A percentile compares a stretch with the other conserved stretches of the same genome.
Evolutionary conservation across 1,140 invertebrate genomes (phyloP).

Genomic region (Tachypleus tridentatus): DNA sequence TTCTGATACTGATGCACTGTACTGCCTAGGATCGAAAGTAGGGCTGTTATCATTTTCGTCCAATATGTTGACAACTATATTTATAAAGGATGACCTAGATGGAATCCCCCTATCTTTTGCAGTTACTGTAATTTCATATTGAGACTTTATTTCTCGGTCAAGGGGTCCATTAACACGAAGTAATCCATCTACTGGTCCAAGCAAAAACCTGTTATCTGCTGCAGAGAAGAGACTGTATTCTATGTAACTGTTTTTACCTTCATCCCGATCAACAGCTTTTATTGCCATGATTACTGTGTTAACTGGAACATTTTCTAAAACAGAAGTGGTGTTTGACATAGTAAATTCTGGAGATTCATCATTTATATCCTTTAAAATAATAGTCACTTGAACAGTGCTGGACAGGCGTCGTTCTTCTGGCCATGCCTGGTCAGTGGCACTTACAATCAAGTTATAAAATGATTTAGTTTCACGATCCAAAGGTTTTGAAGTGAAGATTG

Average conservation of each 20-base stretch:
- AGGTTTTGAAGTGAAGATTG: conserved; percentile 53
- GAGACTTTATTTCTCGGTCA: conserved; percentile 57
- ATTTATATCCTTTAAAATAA: conserved; percentile 82
- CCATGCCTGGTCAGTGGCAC: conserved; percentile 60
- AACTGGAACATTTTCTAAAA: conserved; percentile 69
- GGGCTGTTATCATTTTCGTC: conserved; percentile 94
- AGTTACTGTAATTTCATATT: conserved; percentile 30
- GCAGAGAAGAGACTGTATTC: conserved; percentile 58
- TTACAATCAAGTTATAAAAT: conserved; percentile 66
- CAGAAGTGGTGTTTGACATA: conserved; percentile 57
- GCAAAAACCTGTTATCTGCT: conserved; percentile 45
- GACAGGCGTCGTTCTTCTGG: conserved; percentile 54
- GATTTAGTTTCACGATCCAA: conserved; percentile 65
- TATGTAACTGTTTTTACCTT: conserved; percentile 83
- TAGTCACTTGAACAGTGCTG: conserved; percentile 69
- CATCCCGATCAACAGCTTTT: conserved; percentile 81
- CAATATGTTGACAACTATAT: conserved; percentile 57
- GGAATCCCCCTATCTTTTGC: conserved; percentile 74
- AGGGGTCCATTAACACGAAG: conserved; percentile 65
- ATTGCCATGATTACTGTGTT: conserved; percentile 83
- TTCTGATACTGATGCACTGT: conserved; percentile 74
- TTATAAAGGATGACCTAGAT: conserved; percentile 52
- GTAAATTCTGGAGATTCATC: conserved; percentile 86
- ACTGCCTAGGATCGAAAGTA: conserved; percentile 73
- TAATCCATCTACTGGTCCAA: conserved; percentile 78